phyloP scores from a whole-genome alignment of 2,888 invertebrate genomes.

The Lordiphosa andalusiaca region DNA sequence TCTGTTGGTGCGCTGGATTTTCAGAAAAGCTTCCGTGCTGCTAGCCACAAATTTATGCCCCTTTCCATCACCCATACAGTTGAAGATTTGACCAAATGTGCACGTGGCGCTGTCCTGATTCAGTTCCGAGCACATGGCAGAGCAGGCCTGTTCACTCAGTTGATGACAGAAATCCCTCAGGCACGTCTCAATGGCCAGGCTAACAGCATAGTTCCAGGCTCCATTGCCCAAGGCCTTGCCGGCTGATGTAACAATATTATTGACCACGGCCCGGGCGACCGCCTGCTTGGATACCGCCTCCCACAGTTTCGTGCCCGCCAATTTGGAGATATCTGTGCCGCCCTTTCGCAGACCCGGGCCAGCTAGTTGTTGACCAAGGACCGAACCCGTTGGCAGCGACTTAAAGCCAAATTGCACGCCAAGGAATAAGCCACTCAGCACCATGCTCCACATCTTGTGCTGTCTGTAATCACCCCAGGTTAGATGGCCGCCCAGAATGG shows the following conservation, averaged over 20 bases:
- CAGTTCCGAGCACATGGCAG: background rate
- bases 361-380: background rate
- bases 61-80: background rate
- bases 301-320: background rate
- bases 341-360: background rate
- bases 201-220: background rate
- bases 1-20: too few species aligned
- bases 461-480: constrained; percentile 1
- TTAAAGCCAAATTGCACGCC: background rate
- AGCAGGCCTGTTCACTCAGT: too few species aligned
- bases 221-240: background rate
- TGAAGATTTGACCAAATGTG: background rate
- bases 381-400: background rate
- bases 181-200: background rate
- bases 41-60: background rate
- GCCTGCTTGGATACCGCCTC: background rate
- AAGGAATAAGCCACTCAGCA: background rate
- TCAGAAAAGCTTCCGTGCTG: background rate
- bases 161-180: background rate
- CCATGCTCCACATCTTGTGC: background rate
- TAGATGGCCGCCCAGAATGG: background rate
- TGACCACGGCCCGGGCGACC: background rate
- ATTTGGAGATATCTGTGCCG: background rate
- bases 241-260: background rate
- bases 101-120: background rate